These are phyloP conservation scores for Hoplodrina ambigua DNA, from an alignment of 2,888 invertebrate genomes.

Conservation along the genomic window DNA sequence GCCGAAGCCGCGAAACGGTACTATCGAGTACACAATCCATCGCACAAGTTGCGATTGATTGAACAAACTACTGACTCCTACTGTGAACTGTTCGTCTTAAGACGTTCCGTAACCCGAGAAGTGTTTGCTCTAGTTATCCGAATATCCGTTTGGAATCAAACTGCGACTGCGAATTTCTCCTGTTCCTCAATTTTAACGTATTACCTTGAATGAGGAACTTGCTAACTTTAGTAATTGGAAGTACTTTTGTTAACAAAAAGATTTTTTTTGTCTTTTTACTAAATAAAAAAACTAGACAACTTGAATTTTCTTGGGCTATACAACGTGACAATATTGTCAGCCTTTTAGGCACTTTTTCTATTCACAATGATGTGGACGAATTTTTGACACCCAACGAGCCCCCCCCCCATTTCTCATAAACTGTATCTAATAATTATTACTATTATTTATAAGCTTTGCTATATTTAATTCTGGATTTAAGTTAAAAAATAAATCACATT, in stretches of 20 bases:
- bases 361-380: no score
- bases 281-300: no score
- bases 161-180: constrained; percentile 50
- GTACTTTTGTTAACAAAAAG: constrained; percentile 1
- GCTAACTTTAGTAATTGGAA: constrained; percentile 1
- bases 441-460: no score
- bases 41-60: constrained; percentile 75
- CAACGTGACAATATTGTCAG: no score
- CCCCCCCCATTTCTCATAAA: no score
- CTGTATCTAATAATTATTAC: no score
- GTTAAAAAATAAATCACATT: no score
- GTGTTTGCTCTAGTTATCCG: constrained; percentile 73
- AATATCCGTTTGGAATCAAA: constrained; percentile 70
- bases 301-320: no score
- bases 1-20: constrained; percentile 58
- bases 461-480: no score
- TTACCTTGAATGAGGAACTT: constrained; percentile 18
- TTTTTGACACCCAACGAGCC: no score
- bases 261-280: no score
- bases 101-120: constrained; percentile 66
- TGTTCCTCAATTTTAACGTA: constrained; percentile 39
- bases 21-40: constrained; percentile 69
- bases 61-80: constrained; percentile 73
- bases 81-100: constrained; percentile 72
- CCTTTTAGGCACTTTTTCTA: no score